These are phyloP conservation scores for Apis florea DNA, from an alignment of 1,140 invertebrate genomes.

Conservation along the genomic window DNA sequence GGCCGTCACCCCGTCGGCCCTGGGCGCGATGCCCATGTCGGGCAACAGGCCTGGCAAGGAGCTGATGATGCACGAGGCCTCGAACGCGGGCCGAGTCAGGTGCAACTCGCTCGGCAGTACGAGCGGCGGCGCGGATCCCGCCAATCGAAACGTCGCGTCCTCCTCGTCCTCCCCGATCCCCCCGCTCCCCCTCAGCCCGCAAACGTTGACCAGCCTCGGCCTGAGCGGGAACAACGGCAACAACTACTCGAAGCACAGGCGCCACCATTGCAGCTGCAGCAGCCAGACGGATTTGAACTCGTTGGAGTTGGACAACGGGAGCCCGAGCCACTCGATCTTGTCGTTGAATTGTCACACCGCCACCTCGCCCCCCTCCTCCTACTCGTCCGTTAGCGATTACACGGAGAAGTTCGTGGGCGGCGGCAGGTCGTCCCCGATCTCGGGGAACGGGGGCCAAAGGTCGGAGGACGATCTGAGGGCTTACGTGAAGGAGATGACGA, in stretches of 20 bases:
- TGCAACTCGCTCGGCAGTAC: constrained; percentile 78
- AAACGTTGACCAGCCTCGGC: constrained; percentile 83
- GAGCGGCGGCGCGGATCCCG: constrained; percentile 50
- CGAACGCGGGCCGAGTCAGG: constrained; percentile 66
- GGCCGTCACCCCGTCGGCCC: constrained; percentile 80
- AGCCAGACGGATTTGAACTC: constrained; percentile 86
- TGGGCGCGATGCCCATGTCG: constrained; percentile 35
- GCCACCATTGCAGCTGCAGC: constrained; percentile 85
- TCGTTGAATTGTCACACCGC: constrained; percentile 65
- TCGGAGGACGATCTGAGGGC: constrained; percentile 85
- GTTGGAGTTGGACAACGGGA: constrained; percentile 68
- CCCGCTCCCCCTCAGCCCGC: constrained; percentile 82
- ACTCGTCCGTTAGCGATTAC: constrained; percentile 54
- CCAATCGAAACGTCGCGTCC: constrained; percentile 52
- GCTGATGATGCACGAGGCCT: constrained; percentile 35
- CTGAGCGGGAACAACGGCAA: constrained; percentile 74
- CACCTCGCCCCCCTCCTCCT: constrained; percentile 59
- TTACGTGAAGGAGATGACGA: constrained; percentile 88
- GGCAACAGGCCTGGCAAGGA: constrained; percentile 44
- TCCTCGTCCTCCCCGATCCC: constrained; percentile 76
- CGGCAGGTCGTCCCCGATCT: constrained; percentile 83
- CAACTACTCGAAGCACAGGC: constrained; percentile 60
- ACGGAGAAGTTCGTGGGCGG: constrained; percentile 60
- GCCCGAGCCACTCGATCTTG: constrained; percentile 71
- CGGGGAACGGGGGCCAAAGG: constrained; percentile 81